Conservation (phyloP, 2,888 invertebrate genomes). For the Thyatira batis region DNA sequence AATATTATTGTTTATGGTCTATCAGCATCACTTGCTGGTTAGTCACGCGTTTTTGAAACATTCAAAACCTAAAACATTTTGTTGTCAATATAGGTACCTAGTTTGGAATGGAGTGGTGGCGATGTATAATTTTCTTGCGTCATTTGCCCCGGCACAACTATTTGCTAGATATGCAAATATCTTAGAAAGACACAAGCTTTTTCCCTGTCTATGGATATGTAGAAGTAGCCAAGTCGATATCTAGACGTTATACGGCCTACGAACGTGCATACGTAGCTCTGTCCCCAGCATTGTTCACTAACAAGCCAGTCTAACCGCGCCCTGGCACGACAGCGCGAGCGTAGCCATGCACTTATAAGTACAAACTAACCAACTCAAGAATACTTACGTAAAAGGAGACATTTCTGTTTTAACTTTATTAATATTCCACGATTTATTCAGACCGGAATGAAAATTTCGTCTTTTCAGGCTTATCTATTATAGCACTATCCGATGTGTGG, state of each 20-base stretch:
- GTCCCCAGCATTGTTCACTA: constrained; percentile 69
- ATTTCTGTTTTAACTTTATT: constrained; percentile 1
- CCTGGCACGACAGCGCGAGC: constrained; percentile 67
- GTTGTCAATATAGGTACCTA: not conserved
- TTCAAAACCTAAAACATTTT: not conserved
- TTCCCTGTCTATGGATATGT: constrained; percentile 28
- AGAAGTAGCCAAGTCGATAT: constrained; percentile 35
- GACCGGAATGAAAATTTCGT: not conserved
- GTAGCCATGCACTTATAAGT: constrained; percentile 43
- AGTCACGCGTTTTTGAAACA: constrained; percentile 40
- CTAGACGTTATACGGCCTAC: constrained; percentile 35
- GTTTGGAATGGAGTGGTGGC: not conserved
- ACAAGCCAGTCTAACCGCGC: constrained; percentile 72
- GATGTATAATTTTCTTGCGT: constrained; percentile 5
- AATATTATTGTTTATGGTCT: constrained; percentile 68
- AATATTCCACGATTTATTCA: not conserved
- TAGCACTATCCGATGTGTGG: too few relatives aligned
- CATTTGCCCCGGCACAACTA: constrained; percentile 8
- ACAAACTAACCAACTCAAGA: constrained; percentile 17
- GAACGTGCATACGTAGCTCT: constrained; percentile 45
- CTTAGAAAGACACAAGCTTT: constrained; percentile 34
- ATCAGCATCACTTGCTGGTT: constrained; percentile 54
- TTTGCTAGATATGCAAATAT: constrained; percentile 37
- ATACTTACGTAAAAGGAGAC: constrained; percentile 6
- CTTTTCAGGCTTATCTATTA: not conserved